These are phyloP conservation scores for Rhynchomys soricoides DNA, from an alignment of 2,113 vertebrate species.

Conservation along the genomic window DNA sequence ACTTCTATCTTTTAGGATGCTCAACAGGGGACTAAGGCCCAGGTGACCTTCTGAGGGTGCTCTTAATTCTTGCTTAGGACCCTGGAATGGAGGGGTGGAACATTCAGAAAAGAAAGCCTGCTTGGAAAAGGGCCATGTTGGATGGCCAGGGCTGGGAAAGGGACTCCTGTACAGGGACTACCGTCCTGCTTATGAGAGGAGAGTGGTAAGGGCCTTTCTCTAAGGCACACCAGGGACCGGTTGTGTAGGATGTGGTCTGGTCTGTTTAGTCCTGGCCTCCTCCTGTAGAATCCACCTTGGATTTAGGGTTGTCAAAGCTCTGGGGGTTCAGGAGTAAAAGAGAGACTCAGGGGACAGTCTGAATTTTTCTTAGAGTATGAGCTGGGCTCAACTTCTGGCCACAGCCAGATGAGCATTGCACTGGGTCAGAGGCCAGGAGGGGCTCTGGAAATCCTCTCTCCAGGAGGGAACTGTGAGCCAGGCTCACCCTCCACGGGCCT, in stretches of 20 bases:
- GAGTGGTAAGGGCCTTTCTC: neutral
- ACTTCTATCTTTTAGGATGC: neutral
- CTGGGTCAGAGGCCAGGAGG: neutral
- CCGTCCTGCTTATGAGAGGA: fast-evolving
- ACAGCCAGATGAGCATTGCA: too few species aligned
- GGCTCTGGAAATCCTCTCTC: neutral
- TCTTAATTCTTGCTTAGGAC: neutral
- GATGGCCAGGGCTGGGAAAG: neutral
- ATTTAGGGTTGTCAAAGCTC: too few species aligned
- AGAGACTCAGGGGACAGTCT: too few species aligned
- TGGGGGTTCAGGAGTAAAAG: neutral
- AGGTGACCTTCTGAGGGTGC: neutral
- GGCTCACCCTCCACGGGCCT: neutral
- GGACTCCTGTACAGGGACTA: neutral
- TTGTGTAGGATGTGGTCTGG: neutral
- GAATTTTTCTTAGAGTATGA: too few species aligned
- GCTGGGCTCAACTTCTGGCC: neutral
- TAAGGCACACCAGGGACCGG: neutral
- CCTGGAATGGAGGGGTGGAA: too few species aligned
- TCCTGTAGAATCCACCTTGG: fast-evolving
- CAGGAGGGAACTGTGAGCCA: too few species aligned
- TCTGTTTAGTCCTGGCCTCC: neutral
- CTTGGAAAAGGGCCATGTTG: neutral
- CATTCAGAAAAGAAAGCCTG: neutral
- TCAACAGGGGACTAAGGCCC: neutral